phyloP scores from a whole-genome alignment of 1,140 invertebrate species.

The Megathymus violae region DNA sequence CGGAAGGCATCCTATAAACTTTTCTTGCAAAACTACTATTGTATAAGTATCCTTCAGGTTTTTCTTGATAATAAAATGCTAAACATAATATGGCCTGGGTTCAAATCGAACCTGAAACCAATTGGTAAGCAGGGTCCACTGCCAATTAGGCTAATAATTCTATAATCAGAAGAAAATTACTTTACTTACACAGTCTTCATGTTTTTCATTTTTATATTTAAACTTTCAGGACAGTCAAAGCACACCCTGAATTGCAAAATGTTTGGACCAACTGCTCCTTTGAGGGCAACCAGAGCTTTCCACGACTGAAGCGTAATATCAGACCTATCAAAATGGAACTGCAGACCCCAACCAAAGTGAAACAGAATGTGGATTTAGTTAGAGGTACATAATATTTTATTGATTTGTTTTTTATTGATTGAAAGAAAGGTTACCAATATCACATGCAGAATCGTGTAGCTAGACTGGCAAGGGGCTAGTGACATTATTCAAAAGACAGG shows the following conservation, averaged over 20 bases:
- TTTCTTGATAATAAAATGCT: no score
- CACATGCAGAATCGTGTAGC: not conserved
- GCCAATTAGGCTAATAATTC: no score
- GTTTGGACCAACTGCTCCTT: conserved; percentile 72
- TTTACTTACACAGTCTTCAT: conserved; percentile 7
- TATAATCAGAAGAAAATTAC: not conserved
- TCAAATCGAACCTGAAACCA: no score
- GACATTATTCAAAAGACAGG: no score
- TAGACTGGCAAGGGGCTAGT: no score
- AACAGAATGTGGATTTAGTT: conserved; percentile 72
- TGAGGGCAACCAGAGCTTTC: conserved; percentile 80
- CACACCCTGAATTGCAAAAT: conserved; percentile 53
- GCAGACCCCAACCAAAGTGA: conserved; percentile 72
- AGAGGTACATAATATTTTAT: conserved; percentile 58
- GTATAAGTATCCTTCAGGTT: no score
- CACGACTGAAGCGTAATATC: conserved; percentile 62
- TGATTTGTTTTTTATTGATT: not conserved
- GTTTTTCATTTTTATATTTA: no score
- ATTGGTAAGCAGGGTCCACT: no score
- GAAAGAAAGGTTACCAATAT: no score
- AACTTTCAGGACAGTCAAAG: conserved; percentile 64
- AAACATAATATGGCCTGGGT: no score
- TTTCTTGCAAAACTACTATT: no score
- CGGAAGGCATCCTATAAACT: no score
- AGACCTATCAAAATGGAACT: conserved; percentile 71